Base-by-base conservation (phyloP, 1,140 invertebrate genomes). In the Drosophila miranda region DNA sequence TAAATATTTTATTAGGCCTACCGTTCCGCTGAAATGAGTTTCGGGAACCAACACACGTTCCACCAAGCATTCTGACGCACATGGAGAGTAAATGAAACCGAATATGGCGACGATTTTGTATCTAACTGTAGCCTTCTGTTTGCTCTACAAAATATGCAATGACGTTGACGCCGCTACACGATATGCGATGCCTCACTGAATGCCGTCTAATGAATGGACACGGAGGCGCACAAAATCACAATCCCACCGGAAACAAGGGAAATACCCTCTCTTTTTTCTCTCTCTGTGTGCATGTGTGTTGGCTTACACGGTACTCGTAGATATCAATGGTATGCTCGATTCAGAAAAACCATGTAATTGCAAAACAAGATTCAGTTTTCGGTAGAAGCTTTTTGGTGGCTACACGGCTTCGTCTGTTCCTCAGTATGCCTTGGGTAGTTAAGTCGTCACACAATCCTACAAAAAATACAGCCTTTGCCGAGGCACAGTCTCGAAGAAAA, bases 1-100 rank as follows among this genome's bases (percentile, higher is more conserved):
- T 81, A 81, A 81, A 81, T 81, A 81, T 81, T 81, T 82, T 72
- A 82, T 82, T 82, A 78, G 71, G 63, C 55, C 19, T 41, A 13
- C 51, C 44, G 54, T 57, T 56, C 44, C 43, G 44, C 43, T 42
- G 42, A 73, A 77, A 77, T 82, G 68, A 77, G 68, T 74, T 82
- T 74, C 50, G 50, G 43, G 43, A 62, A 38, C 19, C 54, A 13
- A 34, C 69, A 51, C 73, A 51, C 73, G 52, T 59, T 42, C 57
- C n/a, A 42, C 30, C 48, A 13, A 11, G 42, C 63, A 55, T 14
- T 34, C 16, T n/a, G 59, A 44, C 44, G 50, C 49, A 30, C 30
- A 72, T 54, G 55, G 62, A 45, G 61, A 54, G 41, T 56, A 75
- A 74, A 78, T 75, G 77, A 80, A 75, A 80, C 77, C 76, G 54